phyloP scores from a whole-genome alignment of 2,888 invertebrate species.

The Willowsia nigromaculata region DNA sequence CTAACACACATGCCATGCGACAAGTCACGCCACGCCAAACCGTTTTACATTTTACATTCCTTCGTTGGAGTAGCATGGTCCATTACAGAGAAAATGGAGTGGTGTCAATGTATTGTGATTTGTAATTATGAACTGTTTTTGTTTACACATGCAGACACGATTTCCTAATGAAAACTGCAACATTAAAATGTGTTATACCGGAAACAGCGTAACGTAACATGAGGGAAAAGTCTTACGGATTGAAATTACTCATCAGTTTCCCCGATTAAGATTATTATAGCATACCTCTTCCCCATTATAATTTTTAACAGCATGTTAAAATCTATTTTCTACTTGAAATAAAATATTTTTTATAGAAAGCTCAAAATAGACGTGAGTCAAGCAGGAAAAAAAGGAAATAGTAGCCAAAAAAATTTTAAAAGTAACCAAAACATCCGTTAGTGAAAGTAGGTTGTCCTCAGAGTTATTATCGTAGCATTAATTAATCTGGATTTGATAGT shows the following conservation, averaged over 20 bases:
- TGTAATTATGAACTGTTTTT: background rate
- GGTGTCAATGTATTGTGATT: slow-evolving; percentile 19
- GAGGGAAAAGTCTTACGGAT: background rate
- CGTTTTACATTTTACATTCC: background rate
- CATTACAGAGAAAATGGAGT: slow-evolving; percentile 7
- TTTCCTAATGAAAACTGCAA: background rate
- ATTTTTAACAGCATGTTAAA: background rate
- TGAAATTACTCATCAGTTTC: background rate
- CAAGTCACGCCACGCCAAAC: too few relatives aligned
- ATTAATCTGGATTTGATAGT: background rate
- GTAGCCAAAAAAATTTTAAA: background rate
- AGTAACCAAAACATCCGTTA: background rate
- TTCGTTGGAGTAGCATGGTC: background rate
- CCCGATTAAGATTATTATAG: background rate
- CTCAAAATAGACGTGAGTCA: slow-evolving; percentile 58
- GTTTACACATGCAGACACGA: background rate
- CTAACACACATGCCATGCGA: background rate
- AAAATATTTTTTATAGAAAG: background rate
- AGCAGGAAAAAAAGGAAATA: background rate
- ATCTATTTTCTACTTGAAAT: background rate
- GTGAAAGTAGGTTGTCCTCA: background rate
- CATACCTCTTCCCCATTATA: background rate
- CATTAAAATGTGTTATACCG: background rate
- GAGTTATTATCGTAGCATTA: background rate
- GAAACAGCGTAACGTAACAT: background rate